These are phyloP conservation scores for Zootermopsis nevadensis DNA, from an alignment of 2,888 invertebrate species.

Conservation along the genomic window DNA sequence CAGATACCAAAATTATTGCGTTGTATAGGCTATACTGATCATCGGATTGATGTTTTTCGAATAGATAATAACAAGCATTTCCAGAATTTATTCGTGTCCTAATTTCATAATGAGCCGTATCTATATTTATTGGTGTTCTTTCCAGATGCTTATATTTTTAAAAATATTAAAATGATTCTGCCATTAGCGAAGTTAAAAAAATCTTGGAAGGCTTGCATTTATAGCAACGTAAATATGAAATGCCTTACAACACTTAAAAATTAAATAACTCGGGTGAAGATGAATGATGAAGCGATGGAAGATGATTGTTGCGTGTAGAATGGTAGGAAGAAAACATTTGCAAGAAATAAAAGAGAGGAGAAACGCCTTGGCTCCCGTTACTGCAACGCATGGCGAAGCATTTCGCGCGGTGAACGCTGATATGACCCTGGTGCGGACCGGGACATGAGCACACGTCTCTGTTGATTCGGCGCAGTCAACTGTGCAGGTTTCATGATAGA, in stretches of 20 bases:
- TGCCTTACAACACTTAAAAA: not conserved
- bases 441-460: not conserved
- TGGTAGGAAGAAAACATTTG: slow-evolving; percentile 8
- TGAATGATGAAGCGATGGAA: slow-evolving; percentile 3
- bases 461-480: not conserved
- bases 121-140: too few species aligned
- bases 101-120: too few species aligned
- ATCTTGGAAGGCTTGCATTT: too few species aligned
- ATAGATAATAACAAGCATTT: too few species aligned
- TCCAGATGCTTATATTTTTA: too few species aligned
- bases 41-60: too few species aligned
- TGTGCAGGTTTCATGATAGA: slow-evolving; percentile 5
- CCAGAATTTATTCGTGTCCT: too few species aligned
- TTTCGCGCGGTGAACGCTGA: not conserved
- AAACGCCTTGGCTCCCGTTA: not conserved
- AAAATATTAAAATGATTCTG: too few species aligned
- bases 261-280: not conserved
- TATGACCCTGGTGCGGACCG: not conserved
- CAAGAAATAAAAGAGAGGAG: not conserved
- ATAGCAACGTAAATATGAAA: too few species aligned
- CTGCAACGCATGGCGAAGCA: not conserved
- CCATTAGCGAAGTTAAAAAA: too few species aligned
- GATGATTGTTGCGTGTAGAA: slow-evolving; percentile 23
- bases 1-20: too few species aligned
- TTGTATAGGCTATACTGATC: too few species aligned